phyloP scores from a whole-genome alignment of 2,113 vertebrate species.

The Clarias gariepinus region DNA sequence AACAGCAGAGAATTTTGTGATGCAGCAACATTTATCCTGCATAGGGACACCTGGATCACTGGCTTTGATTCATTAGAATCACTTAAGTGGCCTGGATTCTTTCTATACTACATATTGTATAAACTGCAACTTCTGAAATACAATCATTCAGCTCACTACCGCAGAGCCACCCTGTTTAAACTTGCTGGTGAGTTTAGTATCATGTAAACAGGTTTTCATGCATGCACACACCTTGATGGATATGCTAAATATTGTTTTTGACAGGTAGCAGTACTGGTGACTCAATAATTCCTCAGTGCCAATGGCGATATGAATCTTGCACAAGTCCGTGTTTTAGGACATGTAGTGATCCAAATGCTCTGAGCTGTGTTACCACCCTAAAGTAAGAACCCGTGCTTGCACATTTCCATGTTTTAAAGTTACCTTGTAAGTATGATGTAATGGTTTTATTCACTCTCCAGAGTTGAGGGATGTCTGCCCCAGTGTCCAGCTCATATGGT shows the following conservation, averaged over 20 bases:
- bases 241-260: conserved; percentile 44
- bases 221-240: neutral
- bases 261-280: conserved; percentile 72
- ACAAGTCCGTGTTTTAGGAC: conserved; percentile 87
- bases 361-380: conserved; percentile 78
- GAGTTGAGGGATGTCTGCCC: conserved; percentile 92
- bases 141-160: conserved; percentile 80
- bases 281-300: conserved; percentile 75
- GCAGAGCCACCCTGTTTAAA: conserved; percentile 82
- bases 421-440: neutral
- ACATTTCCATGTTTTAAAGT: neutral
- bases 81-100: conserved; percentile 81
- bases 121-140: conserved; percentile 79
- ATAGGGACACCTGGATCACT: conserved; percentile 81
- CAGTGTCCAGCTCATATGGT: conserved; percentile 84
- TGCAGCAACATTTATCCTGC: conserved; percentile 84
- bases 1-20: conserved; percentile 76
- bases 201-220: neutral
- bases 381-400: conserved; percentile 73
- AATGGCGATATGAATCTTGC: conserved; percentile 91
- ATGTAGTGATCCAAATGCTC: conserved; percentile 85
- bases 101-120: conserved; percentile 74
- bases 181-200: conserved; percentile 77
- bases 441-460: conserved; percentile 64
- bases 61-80: conserved; percentile 91